These are phyloP conservation scores for Argyresthia albistria DNA, from an alignment of 2,888 invertebrate species.

Conservation along the genomic window DNA sequence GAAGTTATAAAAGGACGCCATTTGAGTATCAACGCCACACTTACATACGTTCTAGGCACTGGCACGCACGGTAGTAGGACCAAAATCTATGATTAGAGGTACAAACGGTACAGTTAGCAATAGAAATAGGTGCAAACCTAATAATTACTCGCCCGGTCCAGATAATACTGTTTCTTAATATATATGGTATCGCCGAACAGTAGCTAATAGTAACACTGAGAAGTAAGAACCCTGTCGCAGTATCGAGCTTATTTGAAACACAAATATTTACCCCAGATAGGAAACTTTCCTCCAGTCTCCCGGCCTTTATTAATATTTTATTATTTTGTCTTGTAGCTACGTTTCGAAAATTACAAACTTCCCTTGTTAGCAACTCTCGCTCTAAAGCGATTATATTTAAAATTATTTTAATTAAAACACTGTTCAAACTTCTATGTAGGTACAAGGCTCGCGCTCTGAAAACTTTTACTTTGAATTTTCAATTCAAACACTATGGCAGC, in stretches of 20 bases:
- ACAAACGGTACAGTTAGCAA: too few relatives aligned
- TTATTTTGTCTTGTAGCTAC: constrained; percentile 69
- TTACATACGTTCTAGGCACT: too few relatives aligned
- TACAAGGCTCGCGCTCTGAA: neutral
- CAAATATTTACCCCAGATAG: constrained; percentile 59
- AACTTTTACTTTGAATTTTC: constrained; percentile 3
- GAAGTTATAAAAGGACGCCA: too few relatives aligned
- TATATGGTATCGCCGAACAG: too few relatives aligned
- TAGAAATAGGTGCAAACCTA: too few relatives aligned
- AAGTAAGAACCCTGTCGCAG: constrained; percentile 37
- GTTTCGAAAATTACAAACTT: constrained; percentile 60
- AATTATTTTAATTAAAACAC: constrained; percentile 72
- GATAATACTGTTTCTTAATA: too few relatives aligned
- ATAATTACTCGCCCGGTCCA: too few relatives aligned
- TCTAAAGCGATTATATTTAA: constrained; percentile 71
- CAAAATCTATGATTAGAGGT: too few relatives aligned
- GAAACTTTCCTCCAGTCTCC: constrained; percentile 64
- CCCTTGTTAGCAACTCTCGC: constrained; percentile 60
- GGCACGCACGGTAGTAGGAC: too few relatives aligned
- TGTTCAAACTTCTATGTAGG: constrained; percentile 51
- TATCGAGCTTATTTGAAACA: constrained; percentile 64
- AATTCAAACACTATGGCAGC: constrained; percentile 3
- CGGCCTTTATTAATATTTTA: constrained; percentile 71
- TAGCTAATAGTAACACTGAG: too few relatives aligned
- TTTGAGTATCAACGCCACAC: too few relatives aligned